Base-by-base conservation (phyloP, 2,888 invertebrate genomes). In the Electrophaes corylata region DNA sequence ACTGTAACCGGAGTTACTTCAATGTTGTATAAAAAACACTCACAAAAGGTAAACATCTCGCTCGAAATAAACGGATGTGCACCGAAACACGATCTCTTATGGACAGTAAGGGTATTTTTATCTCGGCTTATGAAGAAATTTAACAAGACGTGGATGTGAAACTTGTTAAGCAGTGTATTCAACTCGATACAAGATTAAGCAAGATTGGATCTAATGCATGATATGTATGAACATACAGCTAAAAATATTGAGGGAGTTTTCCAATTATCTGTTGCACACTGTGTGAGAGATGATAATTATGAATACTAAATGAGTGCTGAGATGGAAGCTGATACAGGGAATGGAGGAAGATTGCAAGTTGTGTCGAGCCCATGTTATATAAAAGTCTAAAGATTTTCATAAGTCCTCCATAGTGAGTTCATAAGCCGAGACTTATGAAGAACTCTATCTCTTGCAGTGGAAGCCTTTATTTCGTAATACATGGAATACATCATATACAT, bases 11-110 rank as follows among this genome's bases (percentile, higher is more conserved):
- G 67, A 71, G 71, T 69, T 47, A 67, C 64, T 69, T 67, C 69
- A 76, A 69, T 76, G 76, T 78, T 73, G 72, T 73, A 71, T 71
- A 73, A 70, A 73, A 76, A 78, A 71, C 76, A 76, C 66, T 75
- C 67, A 66, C 64, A 61, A 62, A 72, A 72, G 55, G 69, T 77
- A 80, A 81, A 79, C 78, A 79, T 20, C 40, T 49, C 46, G 39
- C 60, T 69, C 54, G 66, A 72, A 74, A 75, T 73, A 75, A 76
- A 74, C 74, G 70, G 71, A 72, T 67, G 72, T 69, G 63, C 72
- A 65, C 37, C 69, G 67, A 58, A 65, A 68, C 60, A 55, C 54
- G 57, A 65, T 60, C 60, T 50, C 43, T 58, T 60, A 50, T 57
- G 57, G 54, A 57, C 52, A 37, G 44, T 40, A 51, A 47, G 51